A percentile compares a stretch with the other conserved stretches of the same genome.
Conservation (phyloP, 1,140 invertebrate genomes). For the Drosophila asahinai region DNA sequence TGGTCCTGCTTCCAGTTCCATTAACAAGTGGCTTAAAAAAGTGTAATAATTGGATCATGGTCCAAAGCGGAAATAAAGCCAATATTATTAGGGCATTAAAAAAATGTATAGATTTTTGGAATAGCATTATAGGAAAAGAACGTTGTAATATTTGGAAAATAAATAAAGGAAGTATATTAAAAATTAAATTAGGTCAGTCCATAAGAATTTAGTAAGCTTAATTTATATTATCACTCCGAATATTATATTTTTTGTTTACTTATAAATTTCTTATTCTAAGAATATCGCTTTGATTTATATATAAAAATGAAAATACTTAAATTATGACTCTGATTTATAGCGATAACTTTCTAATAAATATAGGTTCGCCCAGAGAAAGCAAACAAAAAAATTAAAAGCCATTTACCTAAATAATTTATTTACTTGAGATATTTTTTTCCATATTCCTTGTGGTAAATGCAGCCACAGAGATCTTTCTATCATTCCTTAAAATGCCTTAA, state of each 20-base stretch:
- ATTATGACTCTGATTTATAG: too few relatives aligned
- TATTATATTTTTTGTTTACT: too few relatives aligned
- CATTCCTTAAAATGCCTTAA: not conserved
- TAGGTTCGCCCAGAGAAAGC: too few relatives aligned
- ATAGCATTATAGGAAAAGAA: not conserved
- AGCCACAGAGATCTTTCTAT: not conserved
- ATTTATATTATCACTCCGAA: not conserved
- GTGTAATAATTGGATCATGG: not conserved
- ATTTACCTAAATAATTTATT: too few relatives aligned
- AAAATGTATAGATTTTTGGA: not conserved
- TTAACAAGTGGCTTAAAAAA: slow-evolving; percentile 9
- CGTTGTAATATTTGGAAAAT: not conserved
- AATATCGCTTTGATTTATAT: not conserved
- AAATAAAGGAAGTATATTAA: too few relatives aligned
- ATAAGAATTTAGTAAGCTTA: not conserved
- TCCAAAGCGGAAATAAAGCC: not conserved
- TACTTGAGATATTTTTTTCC: not conserved
- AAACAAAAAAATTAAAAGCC: too few relatives aligned
- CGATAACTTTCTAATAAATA: too few relatives aligned
- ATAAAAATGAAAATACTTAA: not conserved
- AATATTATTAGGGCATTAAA: not conserved
- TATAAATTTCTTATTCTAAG: not conserved
- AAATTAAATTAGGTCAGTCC: not conserved
- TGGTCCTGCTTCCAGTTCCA: not conserved
- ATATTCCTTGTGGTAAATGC: not conserved